phyloP scores from a whole-genome alignment of 2,888 invertebrate species.

The Maniola hyperantus region DNA sequence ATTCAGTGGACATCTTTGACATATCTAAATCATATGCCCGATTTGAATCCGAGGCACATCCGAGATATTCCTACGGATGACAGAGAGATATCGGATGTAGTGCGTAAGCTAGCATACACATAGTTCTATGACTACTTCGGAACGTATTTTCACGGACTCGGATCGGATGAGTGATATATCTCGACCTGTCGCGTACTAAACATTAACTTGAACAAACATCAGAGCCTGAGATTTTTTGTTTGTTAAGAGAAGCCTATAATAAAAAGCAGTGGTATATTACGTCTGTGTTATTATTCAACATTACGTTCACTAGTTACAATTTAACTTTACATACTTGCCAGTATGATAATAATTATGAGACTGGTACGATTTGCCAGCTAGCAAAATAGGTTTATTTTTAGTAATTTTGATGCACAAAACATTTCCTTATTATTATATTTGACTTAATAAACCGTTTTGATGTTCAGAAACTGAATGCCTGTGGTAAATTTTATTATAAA shows the following conservation, averaged over 20 bases:
- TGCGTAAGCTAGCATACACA: no score
- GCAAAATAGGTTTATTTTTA: conserved; percentile 18
- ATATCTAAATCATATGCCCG: no score
- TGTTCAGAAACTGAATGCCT: conserved; percentile 24
- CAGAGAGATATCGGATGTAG: no score
- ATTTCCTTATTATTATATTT: conserved; percentile 33
- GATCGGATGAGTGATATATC: no score
- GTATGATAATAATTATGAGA: neutral
- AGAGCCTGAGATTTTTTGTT: no score
- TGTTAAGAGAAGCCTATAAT: neutral
- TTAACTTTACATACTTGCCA: neutral
- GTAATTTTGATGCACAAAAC: conserved; percentile 28
- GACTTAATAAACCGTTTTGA: conserved; percentile 25
- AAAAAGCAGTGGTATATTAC: neutral
- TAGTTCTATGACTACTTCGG: no score
- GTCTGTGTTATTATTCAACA: neutral
- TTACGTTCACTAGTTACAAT: neutral
- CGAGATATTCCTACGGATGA: no score
- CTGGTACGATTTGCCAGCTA: conserved; percentile 5
- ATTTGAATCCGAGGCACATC: no score
- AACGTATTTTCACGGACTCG: no score
- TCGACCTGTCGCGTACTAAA: no score
- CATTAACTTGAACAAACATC: no score
- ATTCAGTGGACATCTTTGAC: no score
- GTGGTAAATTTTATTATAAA: conserved; percentile 29